These are phyloP conservation scores for Leptura quadrifasciata DNA, from an alignment of 2,888 invertebrate species.

Conservation along the genomic window DNA sequence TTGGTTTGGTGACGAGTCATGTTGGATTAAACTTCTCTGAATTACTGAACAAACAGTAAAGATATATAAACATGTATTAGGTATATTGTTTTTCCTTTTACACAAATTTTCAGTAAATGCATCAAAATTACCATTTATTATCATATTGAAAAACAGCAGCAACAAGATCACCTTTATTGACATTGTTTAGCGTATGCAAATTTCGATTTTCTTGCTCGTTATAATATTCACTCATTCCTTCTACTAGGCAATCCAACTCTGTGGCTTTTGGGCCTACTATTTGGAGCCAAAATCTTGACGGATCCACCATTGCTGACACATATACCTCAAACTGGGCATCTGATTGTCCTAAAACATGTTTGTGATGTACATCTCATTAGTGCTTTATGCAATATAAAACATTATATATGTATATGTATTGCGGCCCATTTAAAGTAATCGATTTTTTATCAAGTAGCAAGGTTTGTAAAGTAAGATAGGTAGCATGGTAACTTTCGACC, in stretches of 20 bases:
- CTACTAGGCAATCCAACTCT: constrained; percentile 86
- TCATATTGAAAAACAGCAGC: constrained; percentile 90
- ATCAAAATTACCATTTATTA: constrained; percentile 82
- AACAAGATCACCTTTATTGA: constrained; percentile 86
- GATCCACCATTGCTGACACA: constrained; percentile 89
- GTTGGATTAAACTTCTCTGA: too few species aligned
- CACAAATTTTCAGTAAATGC: too few species aligned
- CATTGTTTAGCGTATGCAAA: constrained; percentile 75
- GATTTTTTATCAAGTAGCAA: too few species aligned
- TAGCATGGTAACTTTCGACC: too few species aligned
- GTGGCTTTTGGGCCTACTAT: constrained; percentile 83
- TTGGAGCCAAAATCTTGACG: constrained; percentile 91
- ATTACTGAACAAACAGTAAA: too few species aligned
- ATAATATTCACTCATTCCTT: constrained; percentile 90
- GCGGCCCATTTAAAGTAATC: too few species aligned
- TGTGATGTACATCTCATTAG: too few species aligned
- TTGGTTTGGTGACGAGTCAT: too few species aligned
- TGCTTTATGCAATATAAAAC: not conserved
- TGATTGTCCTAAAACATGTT: constrained; percentile 66
- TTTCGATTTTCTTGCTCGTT: constrained; percentile 79
- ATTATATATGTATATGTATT: not conserved
- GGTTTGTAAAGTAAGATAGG: too few species aligned
- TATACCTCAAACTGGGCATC: constrained; percentile 87
- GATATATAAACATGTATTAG: too few species aligned
- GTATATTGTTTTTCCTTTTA: too few species aligned